Conservation (phyloP, 92 coral and sea anemone genomes). For the Bergia sp. region DNA sequence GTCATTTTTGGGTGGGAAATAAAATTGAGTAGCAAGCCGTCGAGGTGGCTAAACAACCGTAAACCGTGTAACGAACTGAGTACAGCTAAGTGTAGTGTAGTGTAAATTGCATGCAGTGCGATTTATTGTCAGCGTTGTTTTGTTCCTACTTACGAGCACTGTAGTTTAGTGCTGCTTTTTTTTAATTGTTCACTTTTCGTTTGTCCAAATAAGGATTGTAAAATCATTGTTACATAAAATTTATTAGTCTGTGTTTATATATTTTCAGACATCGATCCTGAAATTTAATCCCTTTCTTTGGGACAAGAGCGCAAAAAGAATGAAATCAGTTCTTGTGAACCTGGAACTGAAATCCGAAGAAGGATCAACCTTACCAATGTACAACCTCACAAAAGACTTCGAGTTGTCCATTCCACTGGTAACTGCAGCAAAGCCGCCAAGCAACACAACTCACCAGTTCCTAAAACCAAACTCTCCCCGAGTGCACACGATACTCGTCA, state of each 20-base stretch:
- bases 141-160: no score
- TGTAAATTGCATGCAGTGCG: no score
- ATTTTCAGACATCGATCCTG: background rate
- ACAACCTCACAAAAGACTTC: background rate
- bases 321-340: conserved; percentile 2
- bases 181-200: no score
- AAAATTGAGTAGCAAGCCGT: no score
- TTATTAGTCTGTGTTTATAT: background rate
- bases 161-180: no score
- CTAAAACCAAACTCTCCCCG: conserved; percentile 5
- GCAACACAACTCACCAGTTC: background rate
- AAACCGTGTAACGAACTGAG: no score
- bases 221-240: background rate
- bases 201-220: no score
- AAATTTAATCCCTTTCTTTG: background rate
- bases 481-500: conserved; percentile 53
- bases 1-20: no score
- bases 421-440: background rate
- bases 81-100: no score
- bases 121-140: no score
- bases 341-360: background rate
- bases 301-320: background rate
- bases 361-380: background rate
- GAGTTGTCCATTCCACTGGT: conserved; percentile 7
- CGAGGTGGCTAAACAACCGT: no score